A percentile compares a stretch with the other conserved stretches of the same genome.
Evolutionary conservation across 1,140 invertebrate genomes (phyloP).

Genomic region (Drosophila albomicans): DNA sequence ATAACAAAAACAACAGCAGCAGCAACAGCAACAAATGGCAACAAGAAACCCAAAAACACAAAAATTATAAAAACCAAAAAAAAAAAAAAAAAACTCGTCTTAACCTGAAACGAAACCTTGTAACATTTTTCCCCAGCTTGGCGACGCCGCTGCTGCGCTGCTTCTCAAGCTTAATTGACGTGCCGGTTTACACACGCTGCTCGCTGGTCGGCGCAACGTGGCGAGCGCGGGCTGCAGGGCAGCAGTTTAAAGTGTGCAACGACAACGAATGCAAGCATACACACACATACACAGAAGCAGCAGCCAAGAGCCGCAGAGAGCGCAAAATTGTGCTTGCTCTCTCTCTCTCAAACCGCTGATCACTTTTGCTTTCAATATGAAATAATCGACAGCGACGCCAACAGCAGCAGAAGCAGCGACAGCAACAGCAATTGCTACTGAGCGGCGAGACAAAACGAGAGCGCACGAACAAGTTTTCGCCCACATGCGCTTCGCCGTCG

Average conservation of each 20-base stretch:
- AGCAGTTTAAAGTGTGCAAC: constrained; percentile 6
- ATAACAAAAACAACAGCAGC: constrained; percentile 28
- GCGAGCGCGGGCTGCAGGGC: constrained; percentile 8
- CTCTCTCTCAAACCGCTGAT: constrained; percentile 56
- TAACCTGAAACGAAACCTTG: constrained; percentile 84
- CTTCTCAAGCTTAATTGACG: constrained; percentile 66
- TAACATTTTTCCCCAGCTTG: constrained; percentile 82
- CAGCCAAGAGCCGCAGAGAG: constrained; percentile 56
- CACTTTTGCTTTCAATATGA: constrained; percentile 85
- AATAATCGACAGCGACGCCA: constrained; percentile 74
- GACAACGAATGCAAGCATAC: constrained; percentile 38
- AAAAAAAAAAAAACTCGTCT: constrained; percentile 75
- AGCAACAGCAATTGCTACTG: constrained; percentile 15
- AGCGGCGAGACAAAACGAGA: constrained; percentile 47
- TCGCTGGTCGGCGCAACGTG: constrained; percentile 20
- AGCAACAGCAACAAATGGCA: constrained; percentile 60
- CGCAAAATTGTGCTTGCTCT: constrained; percentile 12
- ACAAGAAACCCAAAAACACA: constrained; percentile 66
- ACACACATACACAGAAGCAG: constrained; percentile 19
- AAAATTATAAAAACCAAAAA: constrained; percentile 39
- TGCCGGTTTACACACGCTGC: constrained; percentile 58
- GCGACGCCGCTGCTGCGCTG: constrained; percentile 58
- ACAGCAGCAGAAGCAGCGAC: constrained; percentile 17
- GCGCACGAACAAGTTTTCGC: constrained; percentile 74
- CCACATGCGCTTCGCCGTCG: constrained; percentile 54